phyloP scores from a whole-genome alignment of 2,113 vertebrate species.

The Nothoprocta pentlandii region DNA sequence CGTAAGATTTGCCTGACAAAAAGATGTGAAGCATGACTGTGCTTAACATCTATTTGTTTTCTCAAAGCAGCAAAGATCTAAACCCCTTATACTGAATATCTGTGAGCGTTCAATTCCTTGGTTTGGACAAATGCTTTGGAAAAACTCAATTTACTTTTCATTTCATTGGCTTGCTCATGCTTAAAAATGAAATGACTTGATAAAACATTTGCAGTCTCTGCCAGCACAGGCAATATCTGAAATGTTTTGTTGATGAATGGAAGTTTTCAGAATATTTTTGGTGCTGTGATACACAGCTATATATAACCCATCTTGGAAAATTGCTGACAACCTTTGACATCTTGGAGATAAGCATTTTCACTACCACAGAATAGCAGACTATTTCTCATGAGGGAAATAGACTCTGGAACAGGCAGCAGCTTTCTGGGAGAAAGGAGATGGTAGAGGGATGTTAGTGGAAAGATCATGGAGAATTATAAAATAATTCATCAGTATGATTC shows the following conservation, averaged over 20 bases:
- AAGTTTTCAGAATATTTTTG: conserved; percentile 33
- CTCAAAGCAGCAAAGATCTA: neutral
- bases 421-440: neutral
- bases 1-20: neutral
- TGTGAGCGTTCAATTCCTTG: neutral
- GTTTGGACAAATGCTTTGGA: conserved; percentile 18
- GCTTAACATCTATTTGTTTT: neutral
- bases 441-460: neutral
- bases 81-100: neutral
- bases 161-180: conserved; percentile 30
- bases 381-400: neutral
- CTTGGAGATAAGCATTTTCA: conserved; percentile 24
- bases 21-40: neutral
- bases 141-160: conserved; percentile 37
- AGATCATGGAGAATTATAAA: no score
- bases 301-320: neutral
- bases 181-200: conserved; percentile 27
- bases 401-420: neutral
- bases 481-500: no score
- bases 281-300: neutral
- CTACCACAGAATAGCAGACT: neutral
- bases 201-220: conserved; percentile 6
- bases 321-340: neutral
- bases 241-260: neutral
- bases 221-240: neutral